These are phyloP conservation scores for Drosophila anceps DNA, from an alignment of 2,888 invertebrate genomes.

Conservation along the genomic window DNA sequence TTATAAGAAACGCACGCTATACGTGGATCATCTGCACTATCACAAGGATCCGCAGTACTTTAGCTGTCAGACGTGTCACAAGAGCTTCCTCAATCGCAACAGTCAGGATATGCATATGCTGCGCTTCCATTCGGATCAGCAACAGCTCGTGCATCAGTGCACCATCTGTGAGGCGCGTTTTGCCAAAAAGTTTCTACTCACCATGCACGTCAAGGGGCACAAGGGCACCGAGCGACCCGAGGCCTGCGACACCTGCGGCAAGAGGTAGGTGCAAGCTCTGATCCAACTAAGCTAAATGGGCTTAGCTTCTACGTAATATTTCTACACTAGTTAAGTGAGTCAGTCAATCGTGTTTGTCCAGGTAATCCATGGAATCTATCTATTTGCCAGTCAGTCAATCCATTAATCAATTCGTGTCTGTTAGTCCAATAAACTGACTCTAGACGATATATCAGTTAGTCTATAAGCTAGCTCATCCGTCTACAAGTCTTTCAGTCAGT, in stretches of 20 bases:
- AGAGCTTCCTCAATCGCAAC: conserved; percentile 73
- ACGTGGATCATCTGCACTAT: conserved; percentile 77
- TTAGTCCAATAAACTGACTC: not conserved
- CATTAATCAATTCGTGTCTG: not conserved
- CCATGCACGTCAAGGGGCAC: conserved; percentile 75
- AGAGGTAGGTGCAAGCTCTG: conserved; percentile 51
- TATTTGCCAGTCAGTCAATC: not conserved
- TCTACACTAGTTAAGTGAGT: too few species aligned
- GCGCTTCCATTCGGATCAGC: conserved; percentile 74
- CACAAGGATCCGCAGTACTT: conserved; percentile 78
- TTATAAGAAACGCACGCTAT: conserved; percentile 70
- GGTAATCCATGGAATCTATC: not conserved
- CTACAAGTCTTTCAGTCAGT: not conserved
- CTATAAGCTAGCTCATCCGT: not conserved
- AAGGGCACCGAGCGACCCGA: conserved; percentile 71
- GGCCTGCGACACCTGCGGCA: conserved; percentile 60
- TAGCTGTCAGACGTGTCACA: conserved; percentile 66
- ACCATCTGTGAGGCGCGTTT: conserved; percentile 65
- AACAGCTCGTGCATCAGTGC: conserved; percentile 70
- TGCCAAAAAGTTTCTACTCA: conserved; percentile 72
- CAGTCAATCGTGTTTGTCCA: too few species aligned
- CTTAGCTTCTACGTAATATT: not conserved
- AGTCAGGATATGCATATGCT: conserved; percentile 79
- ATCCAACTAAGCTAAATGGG: not conserved
- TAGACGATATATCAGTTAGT: not conserved